Base-by-base conservation (phyloP, 1,140 invertebrate species). In the Eurosta solidaginis region DNA sequence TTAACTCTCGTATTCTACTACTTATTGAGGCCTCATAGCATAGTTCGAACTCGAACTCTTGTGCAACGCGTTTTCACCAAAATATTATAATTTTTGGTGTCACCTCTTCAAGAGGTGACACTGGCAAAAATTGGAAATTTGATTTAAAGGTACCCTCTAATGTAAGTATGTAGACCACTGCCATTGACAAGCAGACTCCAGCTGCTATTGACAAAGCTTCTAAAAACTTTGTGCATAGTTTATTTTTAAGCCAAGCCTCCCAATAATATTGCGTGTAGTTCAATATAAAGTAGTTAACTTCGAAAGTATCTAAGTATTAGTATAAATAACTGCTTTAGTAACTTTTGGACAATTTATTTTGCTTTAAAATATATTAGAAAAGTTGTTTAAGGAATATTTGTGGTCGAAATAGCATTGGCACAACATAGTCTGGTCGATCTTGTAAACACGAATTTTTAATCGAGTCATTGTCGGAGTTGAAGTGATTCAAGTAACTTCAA, bases 361-460 rank as follows among this genome's bases (percentile, higher is more conserved):
- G 27, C 22, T 59, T 59, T 59, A 17, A 59, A 59, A 59, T 54
- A 59, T 59, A 59, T 59, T 59, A 33, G 54, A 59, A 59, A 59
- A 59, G 54, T 59, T 59, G 2, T 9, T 12, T 14, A 3, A 14
- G 54, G 14, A 33, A 25, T 27, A 1, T 29, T 33, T 59, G 54
- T 27, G 54, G 25, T 33, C 14, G 14, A 12, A 36, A 17, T 29
- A 17, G 25, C 33, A 29, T 14, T 59, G 54, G 54, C 14, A 33
- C 25, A 25, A 33, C n/a, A n/a, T n/a, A n/a, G n/a, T n/a, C n/a
- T n/a, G n/a, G n/a, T n/a, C n/a, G n/a, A n/a, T n/a, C n/a, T n/a
- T n/a, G n/a, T n/a, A n/a, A n/a, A n/a, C 22, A 14, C 20, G 22
- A 10, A 54, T 3, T 54, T 27, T 5, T 10, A 27, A 12, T 25